These are phyloP conservation scores for Drosophila erecta DNA, from an alignment of 1,140 invertebrate species.

Conservation along the genomic window DNA sequence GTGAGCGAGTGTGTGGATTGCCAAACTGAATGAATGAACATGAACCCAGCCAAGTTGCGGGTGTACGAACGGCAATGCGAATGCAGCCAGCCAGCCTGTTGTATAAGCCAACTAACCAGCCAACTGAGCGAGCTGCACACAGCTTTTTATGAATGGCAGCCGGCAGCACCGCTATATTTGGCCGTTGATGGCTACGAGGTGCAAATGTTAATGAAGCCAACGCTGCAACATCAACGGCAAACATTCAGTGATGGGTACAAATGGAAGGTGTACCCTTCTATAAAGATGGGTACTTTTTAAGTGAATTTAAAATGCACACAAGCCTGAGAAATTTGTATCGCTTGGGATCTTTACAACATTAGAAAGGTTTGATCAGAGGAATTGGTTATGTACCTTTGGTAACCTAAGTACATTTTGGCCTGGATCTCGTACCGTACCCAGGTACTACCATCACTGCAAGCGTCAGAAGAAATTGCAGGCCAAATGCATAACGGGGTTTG, in stretches of 20 bases:
- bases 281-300: not conserved
- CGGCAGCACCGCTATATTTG: constrained; percentile 70
- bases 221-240: constrained; percentile 34
- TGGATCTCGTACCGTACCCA: not conserved
- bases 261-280: not conserved
- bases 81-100: constrained; percentile 37
- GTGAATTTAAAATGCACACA: too few relatives aligned
- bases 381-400: too few relatives aligned
- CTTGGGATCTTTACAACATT: too few relatives aligned
- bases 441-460: constrained; percentile 14
- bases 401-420: too few relatives aligned
- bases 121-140: constrained; percentile 28
- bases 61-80: constrained; percentile 20
- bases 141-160: constrained; percentile 70
- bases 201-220: constrained; percentile 79
- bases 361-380: too few relatives aligned
- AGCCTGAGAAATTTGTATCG: too few relatives aligned
- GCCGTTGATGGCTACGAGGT: constrained; percentile 63
- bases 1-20: constrained; percentile 31
- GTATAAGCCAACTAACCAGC: constrained; percentile 32
- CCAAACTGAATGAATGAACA: constrained; percentile 60
- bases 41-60: constrained; percentile 37
- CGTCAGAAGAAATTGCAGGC: constrained; percentile 59
- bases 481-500: constrained; percentile 74
- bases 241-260: constrained; percentile 4